phyloP scores from a whole-genome alignment of 2,113 vertebrate genomes.

The Chionis minor region DNA sequence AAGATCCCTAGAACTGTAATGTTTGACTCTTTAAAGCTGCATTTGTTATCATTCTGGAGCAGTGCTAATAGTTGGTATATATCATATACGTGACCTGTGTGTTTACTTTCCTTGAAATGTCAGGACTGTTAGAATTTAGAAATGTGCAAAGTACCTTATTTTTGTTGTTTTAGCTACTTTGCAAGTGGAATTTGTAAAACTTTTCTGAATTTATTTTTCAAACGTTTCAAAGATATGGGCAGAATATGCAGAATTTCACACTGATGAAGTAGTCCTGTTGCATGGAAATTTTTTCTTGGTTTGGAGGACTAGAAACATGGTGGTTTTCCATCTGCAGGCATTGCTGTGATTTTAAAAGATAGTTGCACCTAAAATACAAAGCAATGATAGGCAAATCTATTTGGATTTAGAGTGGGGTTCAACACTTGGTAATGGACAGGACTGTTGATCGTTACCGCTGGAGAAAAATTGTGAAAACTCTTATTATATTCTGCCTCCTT shows the following conservation, averaged over 20 bases:
- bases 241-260: not conserved
- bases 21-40: not conserved
- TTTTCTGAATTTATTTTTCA: not conserved
- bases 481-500: not conserved
- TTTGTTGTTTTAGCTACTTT: not conserved
- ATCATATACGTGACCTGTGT: not conserved
- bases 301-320: not conserved
- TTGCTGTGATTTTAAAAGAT: not conserved
- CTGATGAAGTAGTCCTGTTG: not conserved
- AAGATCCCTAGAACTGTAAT: not conserved
- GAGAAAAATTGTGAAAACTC: not conserved
- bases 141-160: not conserved
- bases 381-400: not conserved
- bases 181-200: not conserved
- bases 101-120: not conserved
- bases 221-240: not conserved
- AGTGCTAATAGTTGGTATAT: not conserved
- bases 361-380: not conserved
- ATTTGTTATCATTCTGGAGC: not conserved
- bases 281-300: not conserved
- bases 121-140: not conserved
- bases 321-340: not conserved
- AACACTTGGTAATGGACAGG: not conserved
- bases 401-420: not conserved
- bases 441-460: not conserved